Conservation (phyloP, 2,113 vertebrate species). For the Silurus glanis region DNA sequence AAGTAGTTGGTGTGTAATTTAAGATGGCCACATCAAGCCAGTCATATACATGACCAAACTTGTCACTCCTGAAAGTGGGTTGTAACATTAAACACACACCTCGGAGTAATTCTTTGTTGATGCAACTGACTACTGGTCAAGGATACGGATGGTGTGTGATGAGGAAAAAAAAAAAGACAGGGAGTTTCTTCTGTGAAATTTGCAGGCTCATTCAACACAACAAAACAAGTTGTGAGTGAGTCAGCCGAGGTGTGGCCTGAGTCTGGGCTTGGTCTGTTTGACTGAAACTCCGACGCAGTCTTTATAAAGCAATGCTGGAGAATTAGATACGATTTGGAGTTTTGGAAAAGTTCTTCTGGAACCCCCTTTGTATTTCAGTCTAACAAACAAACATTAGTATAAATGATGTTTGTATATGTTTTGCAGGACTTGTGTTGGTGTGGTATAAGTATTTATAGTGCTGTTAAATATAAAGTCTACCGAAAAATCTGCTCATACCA, state of each 20-base stretch:
- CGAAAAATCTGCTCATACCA: neutral
- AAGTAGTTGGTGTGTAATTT: neutral
- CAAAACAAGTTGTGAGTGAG: neutral
- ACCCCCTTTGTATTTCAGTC: neutral
- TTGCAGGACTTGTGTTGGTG: neutral
- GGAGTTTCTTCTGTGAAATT: neutral
- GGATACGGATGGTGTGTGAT: neutral
- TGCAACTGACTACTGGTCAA: neutral
- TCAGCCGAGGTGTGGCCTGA: constrained; percentile 1
- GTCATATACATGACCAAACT: neutral
- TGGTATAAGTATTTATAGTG: neutral
- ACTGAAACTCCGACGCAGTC: neutral
- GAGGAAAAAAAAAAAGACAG: neutral
- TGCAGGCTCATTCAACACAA: neutral
- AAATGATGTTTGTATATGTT: neutral
- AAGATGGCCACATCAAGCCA: neutral
- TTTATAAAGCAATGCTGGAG: neutral
- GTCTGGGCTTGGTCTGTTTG: neutral
- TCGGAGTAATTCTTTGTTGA: neutral
- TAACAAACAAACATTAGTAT: neutral
- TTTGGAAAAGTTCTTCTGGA: neutral
- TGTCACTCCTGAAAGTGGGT: neutral
- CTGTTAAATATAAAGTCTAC: neutral
- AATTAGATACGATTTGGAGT: neutral
- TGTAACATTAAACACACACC: neutral